These are phyloP conservation scores for Temnothorax unifasciatus DNA, from an alignment of 2,888 invertebrate species.

Conservation along the genomic window DNA sequence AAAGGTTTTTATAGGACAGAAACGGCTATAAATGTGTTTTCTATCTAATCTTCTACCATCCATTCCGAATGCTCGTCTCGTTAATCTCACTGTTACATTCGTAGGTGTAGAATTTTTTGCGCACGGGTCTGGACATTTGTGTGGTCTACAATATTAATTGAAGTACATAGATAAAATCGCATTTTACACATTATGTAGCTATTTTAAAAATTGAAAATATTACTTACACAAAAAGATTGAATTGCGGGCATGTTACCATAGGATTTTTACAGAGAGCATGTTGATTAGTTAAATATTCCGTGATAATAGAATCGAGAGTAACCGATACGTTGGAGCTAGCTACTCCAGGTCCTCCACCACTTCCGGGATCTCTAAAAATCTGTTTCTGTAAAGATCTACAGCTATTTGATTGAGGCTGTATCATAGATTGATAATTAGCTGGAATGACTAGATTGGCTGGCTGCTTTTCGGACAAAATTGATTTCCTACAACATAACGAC, in stretches of 20 bases:
- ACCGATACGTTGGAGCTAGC: constrained; percentile 86
- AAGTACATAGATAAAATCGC: constrained; percentile 28
- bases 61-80: constrained; percentile 85
- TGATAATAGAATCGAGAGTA: constrained; percentile 96
- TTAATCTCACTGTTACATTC: constrained; percentile 90
- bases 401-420: constrained; percentile 59
- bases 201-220: constrained; percentile 1
- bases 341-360: constrained; percentile 80
- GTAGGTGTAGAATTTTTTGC: constrained; percentile 89
- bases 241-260: constrained; percentile 98
- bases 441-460: constrained; percentile 59
- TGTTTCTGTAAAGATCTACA: constrained; percentile 88
- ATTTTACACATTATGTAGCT: background rate
- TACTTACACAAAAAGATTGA: constrained; percentile 94
- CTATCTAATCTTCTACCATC: constrained; percentile 91
- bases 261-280: constrained; percentile 99
- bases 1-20: constrained; percentile 92
- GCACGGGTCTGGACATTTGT: constrained; percentile 97
- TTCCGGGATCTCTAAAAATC: constrained; percentile 84
- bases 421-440: constrained; percentile 62
- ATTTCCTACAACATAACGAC: constrained; percentile 73
- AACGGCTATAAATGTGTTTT: constrained; percentile 93
- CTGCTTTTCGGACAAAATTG: constrained; percentile 78
- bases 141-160: constrained; percentile 89
- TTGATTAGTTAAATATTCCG: constrained; percentile 98